Conservation (phyloP, 30 jellyfish, hydroid and myxozoan genomes). For the Chrysaora quinquecirrha region DNA sequence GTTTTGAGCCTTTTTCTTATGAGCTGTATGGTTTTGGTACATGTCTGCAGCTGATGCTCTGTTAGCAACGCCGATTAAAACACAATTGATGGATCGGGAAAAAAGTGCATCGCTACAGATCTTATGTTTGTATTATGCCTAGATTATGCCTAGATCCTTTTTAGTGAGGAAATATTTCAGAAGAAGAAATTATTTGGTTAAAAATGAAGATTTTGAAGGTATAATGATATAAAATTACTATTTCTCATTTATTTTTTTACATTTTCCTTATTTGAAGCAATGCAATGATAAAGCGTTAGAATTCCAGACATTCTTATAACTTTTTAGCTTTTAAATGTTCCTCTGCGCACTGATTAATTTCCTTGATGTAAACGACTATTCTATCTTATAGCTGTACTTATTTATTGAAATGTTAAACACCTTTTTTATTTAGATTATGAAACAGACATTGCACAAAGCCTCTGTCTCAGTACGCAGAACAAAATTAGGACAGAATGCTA, state of each 20-base stretch:
- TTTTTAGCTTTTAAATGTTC: no score
- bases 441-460: neutral
- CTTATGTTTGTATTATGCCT: conserved; percentile 76
- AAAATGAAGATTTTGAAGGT: conserved; percentile 59
- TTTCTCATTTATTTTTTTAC: no score
- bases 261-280: no score
- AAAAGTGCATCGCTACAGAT: neutral
- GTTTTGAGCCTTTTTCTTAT: neutral
- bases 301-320: no score
- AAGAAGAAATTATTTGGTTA: conserved; percentile 41
- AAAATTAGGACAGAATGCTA: neutral
- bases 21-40: no score
- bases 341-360: no score
- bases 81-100: neutral
- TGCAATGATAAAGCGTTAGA: no score
- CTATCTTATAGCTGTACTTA: no score
- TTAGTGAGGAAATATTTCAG: conserved; percentile 79
- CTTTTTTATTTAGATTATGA: neutral
- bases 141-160: conserved; percentile 98
- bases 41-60: neutral
- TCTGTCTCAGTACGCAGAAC: neutral
- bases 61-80: no score
- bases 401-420: no score
- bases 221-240: neutral
- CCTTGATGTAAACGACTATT: no score